phyloP scores from a whole-genome alignment of 1,140 invertebrate species.

The Melitaea cinxia region DNA sequence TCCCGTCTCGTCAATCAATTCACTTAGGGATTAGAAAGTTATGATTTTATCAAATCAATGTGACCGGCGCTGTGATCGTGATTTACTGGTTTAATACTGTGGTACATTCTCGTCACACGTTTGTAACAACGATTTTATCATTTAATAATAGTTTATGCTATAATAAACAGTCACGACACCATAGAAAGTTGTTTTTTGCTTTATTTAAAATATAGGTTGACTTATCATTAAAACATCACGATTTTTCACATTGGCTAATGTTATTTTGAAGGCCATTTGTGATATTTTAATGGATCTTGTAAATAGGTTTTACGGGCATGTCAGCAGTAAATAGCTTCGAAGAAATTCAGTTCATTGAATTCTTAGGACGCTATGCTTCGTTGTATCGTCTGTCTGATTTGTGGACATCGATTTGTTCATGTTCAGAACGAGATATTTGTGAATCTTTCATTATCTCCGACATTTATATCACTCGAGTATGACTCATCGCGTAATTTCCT shows the following conservation, averaged over 20 bases:
- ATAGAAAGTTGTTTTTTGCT: constrained; percentile 45
- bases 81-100: constrained; percentile 33
- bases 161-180: constrained; percentile 46
- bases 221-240: neutral
- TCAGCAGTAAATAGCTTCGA: constrained; percentile 31
- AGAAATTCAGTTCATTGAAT: constrained; percentile 32
- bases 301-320: constrained; percentile 22
- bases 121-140: constrained; percentile 55
- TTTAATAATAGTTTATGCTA: constrained; percentile 45
- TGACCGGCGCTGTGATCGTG: constrained; percentile 35
- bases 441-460: neutral
- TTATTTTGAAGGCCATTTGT: no score
- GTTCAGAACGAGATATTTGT: neutral
- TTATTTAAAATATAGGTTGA: neutral
- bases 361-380: constrained; percentile 11
- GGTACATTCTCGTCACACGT: constrained; percentile 15
- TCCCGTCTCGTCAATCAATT: constrained; percentile 40
- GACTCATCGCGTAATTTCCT: constrained; percentile 6
- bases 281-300: constrained; percentile 11
- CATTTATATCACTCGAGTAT: neutral
- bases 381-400: constrained; percentile 31
- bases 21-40: constrained; percentile 44
- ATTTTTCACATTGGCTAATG: neutral
- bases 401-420: constrained; percentile 25
- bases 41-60: constrained; percentile 42